phyloP scores from a whole-genome alignment of 1,140 invertebrate species.

The Sipha flava region DNA sequence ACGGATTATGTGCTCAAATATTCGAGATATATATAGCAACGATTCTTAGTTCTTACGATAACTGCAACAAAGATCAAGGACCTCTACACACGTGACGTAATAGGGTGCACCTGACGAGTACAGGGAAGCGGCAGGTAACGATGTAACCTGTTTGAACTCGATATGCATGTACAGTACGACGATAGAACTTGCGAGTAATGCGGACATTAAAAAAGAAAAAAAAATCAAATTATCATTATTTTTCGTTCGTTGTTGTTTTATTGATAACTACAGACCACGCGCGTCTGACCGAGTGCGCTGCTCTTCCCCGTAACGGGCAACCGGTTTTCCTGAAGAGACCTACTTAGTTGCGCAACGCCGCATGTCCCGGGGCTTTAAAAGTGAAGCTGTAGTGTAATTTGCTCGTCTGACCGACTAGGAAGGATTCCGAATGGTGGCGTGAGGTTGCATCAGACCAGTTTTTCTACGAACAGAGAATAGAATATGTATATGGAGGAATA shows the following conservation, averaged over 20 bases:
- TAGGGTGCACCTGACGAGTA: not conserved
- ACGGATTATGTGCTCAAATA: too few species aligned
- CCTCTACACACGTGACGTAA: conserved; percentile 12
- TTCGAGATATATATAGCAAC: not conserved
- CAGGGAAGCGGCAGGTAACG: conserved; percentile 4
- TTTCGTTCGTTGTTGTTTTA: not conserved
- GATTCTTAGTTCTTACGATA: not conserved
- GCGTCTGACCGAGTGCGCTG: not conserved
- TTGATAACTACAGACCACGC: not conserved
- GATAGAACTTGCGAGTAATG: not conserved
- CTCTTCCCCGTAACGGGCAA: not conserved
- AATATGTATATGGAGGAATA: not conserved
- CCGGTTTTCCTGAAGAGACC: conserved; percentile 22
- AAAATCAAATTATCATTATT: not conserved
- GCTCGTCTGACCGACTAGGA: conserved; percentile 31
- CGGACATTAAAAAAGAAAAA: not conserved
- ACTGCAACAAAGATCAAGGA: conserved; percentile 17
- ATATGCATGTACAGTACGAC: not conserved
- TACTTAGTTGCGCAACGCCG: conserved; percentile 28
- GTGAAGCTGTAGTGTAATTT: conserved; percentile 26
- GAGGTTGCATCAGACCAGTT: conserved; percentile 23
- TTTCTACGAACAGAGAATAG: not conserved
- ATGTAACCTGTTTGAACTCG: conserved; percentile 19
- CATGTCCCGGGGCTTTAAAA: conserved; percentile 6
- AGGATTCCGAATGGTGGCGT: conserved; percentile 21